Conservation (phyloP, 2,888 invertebrate species). For the Brachypalpus laphriformis region DNA sequence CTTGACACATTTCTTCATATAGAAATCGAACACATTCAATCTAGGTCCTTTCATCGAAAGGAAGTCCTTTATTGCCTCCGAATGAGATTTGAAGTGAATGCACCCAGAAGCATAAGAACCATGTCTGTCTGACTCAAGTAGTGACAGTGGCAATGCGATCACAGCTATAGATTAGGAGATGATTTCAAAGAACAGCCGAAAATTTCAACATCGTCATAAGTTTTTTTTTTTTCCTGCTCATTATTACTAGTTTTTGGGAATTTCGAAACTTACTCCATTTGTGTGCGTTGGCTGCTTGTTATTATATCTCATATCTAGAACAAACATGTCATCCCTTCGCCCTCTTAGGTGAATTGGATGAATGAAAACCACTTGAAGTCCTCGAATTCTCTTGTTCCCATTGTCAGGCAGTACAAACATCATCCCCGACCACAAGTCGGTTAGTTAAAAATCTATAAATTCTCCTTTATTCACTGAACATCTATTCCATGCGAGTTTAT, state of each 20-base stretch:
- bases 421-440: constrained; percentile 33
- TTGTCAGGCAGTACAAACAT: neutral
- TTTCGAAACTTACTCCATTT: constrained; percentile 23
- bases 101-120: constrained; percentile 8
- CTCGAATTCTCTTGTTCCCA: constrained; percentile 23
- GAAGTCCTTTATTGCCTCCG: constrained; percentile 56
- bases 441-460: constrained; percentile 67
- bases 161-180: constrained; percentile 50
- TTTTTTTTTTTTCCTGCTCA: neutral
- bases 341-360: constrained; percentile 67
- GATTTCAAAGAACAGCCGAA: constrained; percentile 57
- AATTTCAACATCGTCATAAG: constrained; percentile 9
- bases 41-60: constrained; percentile 5
- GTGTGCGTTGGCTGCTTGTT: constrained; percentile 41
- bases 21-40: neutral
- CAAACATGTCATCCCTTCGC: constrained; percentile 72
- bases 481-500: constrained; percentile 41
- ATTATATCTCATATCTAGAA: constrained; percentile 64
- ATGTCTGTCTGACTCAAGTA: constrained; percentile 57
- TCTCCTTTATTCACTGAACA: constrained; percentile 12
- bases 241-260: constrained; percentile 38
- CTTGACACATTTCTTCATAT: neutral
- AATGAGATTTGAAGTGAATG: constrained; percentile 34
- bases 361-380: constrained; percentile 64
- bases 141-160: constrained; percentile 55